Base-by-base conservation (phyloP, 2,113 vertebrate species). In the Parus major region DNA sequence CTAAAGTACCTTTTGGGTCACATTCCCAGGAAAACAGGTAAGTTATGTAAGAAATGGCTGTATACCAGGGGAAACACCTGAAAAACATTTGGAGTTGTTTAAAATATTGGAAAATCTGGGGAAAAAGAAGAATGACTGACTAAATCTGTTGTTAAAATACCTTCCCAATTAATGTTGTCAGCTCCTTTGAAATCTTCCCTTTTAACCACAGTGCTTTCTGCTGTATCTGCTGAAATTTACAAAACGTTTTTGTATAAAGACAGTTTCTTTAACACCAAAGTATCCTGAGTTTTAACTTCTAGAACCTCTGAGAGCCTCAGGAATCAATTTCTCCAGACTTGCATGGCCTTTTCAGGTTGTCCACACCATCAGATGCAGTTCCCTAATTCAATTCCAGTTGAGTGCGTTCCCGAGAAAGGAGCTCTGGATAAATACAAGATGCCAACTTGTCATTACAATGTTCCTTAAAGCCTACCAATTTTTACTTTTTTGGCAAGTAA, bases 401-500 rank as follows among this genome's bases (percentile, higher is more conserved):
- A 95, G 64, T 41, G 63, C 3, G 0, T 36, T 88, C 72, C 63
- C 4, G 4, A 93, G 93, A 82, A 86, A 65, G 78, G 60, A 85
- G 63, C 76, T 25, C 57, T 50, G 61, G 82, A 73, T 79, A 88
- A 96, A 93, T 52, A 44, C 66, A 94, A 90, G 63, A 89, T 94
- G 88, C 90, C 86, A 91, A 70, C 59, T 79, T 92, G 94, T 91
- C 94, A 94, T 66, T 85, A 73, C 31, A 80, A 93, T 93, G 79
- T 82, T 95, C 90, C 80, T 82, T 75, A 81, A 53, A 96, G 59
- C 75, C 68, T 82, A 92, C 66, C 69, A 12, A 31, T 44, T 92
- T 66, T 63, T 75, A 93, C 79, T 69, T 55, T 82, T 93, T 63
- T 96, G 94, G 87, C 90, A 96, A 95, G 85, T 90, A 96, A 73